phyloP scores from a whole-genome alignment of 2,797 vertebrate species.

The Sebastiscus albofasciatus region DNA sequence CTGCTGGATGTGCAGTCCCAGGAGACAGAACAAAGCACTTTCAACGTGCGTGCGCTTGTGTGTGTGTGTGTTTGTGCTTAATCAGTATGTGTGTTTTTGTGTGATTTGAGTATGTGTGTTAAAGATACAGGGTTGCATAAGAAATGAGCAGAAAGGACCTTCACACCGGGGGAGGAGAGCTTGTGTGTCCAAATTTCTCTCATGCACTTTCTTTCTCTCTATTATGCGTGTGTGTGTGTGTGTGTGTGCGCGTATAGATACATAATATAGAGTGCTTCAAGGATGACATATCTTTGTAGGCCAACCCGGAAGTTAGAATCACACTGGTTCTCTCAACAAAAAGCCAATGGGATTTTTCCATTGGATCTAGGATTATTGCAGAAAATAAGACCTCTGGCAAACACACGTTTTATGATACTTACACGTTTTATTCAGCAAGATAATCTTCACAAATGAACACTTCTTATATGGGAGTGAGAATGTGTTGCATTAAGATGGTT shows the following conservation, averaged over 20 bases:
- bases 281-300: no score
- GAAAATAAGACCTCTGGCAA: no score
- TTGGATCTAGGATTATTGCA: no score
- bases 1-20: conserved; percentile 59
- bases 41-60: neutral
- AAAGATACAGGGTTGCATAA: conserved; percentile 18
- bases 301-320: no score
- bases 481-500: neutral
- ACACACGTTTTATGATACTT: no score
- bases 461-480: no score
- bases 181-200: neutral
- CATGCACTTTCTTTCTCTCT: neutral
- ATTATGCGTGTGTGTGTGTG: neutral
- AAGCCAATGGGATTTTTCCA: no score
- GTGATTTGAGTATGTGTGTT: neutral
- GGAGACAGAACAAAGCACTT: conserved; percentile 61
- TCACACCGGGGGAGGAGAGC: neutral
- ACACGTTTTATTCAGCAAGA: accelerated
- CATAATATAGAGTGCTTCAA: no score
- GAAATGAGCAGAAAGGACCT: conserved; percentile 6
- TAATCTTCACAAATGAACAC: no score
- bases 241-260: no score
- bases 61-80: neutral
- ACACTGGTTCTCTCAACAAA: no score
- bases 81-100: neutral